A percentile compares a stretch with the other conserved stretches of the same genome.
phyloP scores from a whole-genome alignment of 2,113 vertebrate genomes.

The Pluvialis apricaria region DNA sequence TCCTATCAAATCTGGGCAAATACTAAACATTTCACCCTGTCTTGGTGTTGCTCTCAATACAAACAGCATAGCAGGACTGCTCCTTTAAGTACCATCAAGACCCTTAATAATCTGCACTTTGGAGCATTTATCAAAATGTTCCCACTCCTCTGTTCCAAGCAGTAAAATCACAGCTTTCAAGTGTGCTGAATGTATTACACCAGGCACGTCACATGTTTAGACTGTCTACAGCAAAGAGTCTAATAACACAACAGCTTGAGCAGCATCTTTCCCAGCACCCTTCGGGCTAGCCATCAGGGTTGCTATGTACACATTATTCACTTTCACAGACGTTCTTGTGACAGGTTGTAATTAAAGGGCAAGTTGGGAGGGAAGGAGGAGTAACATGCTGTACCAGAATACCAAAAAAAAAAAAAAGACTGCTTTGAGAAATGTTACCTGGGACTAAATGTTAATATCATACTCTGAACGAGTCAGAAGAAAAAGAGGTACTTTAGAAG shows the following conservation, averaged over 20 bases:
- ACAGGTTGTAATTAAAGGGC: constrained; percentile 47
- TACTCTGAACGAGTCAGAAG: background rate
- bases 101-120: background rate
- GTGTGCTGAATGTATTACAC: background rate
- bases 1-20: background rate
- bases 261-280: background rate
- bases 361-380: background rate
- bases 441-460: background rate
- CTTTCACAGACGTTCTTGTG: constrained; percentile 30
- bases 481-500: background rate
- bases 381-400: background rate
- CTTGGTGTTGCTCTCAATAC: background rate
- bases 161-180: constrained; percentile 33
- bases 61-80: background rate
- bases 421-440: background rate
- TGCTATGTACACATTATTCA: constrained; percentile 13
- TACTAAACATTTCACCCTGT: background rate
- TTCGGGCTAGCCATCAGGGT: background rate
- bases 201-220: background rate
- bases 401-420: background rate
- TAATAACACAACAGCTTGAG: constrained; percentile 8
- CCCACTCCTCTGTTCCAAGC: constrained; percentile 14
- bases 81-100: background rate
- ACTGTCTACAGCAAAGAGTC: constrained; percentile 7
- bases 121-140: constrained; percentile 43